Percentiles rank a stretch among this genome's conserved stretches.
phyloP scores from a whole-genome alignment of 1,140 invertebrate species.

The Ganaspis sp. region DNA sequence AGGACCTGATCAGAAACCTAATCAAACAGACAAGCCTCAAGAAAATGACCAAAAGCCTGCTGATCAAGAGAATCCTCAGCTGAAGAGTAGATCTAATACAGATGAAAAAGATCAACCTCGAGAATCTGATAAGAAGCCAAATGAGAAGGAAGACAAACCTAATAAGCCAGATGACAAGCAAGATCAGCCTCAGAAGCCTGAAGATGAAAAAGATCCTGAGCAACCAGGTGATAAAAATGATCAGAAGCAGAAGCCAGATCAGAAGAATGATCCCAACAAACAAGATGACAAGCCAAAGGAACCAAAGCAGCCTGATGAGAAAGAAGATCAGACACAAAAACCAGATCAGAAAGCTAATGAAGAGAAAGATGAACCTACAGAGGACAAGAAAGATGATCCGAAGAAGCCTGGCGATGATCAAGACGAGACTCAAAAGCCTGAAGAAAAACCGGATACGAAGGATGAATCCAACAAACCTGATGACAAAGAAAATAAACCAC shows the following conservation, averaged over 20 bases:
- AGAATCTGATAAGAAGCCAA: neutral
- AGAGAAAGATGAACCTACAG: neutral
- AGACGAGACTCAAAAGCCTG: too few species aligned
- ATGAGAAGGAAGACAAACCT: neutral
- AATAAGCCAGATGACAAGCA: too few species aligned
- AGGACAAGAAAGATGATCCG: neutral
- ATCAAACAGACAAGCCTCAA: too few species aligned
- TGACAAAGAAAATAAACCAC: neutral
- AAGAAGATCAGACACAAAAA: neutral
- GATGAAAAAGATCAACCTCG: too few species aligned
- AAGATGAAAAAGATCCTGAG: neutral
- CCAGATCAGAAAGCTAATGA: too few species aligned
- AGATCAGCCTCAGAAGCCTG: too few species aligned
- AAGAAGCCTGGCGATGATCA: neutral
- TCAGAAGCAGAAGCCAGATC: neutral
- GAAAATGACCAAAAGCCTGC: too few species aligned
- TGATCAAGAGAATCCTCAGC: too few species aligned
- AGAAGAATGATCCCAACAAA: neutral
- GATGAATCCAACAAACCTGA: neutral
- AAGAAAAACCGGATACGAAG: slow-evolving; percentile 14
- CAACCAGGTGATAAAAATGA: too few species aligned
- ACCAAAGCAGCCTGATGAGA: neutral
- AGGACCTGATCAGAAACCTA: too few species aligned
- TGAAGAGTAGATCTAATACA: too few species aligned
- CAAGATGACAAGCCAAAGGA: too few species aligned